Evolutionary conservation across 2,888 invertebrate species (phyloP), one percentile per base, ranked within the genome.

Genomic region (Mythimna lalbum): DNA sequence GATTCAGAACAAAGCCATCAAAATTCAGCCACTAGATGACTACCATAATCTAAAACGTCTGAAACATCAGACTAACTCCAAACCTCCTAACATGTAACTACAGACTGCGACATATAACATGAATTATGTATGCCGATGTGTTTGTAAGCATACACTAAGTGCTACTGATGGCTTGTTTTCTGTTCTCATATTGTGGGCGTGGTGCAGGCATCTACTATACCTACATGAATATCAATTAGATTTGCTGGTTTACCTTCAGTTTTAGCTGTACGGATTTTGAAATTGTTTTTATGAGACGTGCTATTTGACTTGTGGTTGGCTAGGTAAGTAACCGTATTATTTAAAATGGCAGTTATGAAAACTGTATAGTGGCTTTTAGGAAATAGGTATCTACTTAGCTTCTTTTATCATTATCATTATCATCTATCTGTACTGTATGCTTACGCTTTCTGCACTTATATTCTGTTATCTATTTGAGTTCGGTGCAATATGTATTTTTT

Each of bases 101-200:
- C 12, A 53, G 17, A 49, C 80, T 60, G 78, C 80, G 77, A 85
- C 83, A 81, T 83, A 61, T 68, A 67, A 82, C 71, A 91, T 92
- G 90, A 90, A 92, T 92, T 85, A 93, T 93, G 90, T 78, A 89
- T 88, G 86, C 31, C 52, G 14, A 66, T 69, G 60, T 86, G 73
- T 89, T 92, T 84, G 88, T 91, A 80, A 87, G 88, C 86, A 91
- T 86, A 93, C 88, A 91, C 85, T 87, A 92, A 90, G 82, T 90
- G 92, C 93, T 92, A 93, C 92, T 85, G 91, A 86, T 82, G 88
- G 83, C 69, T 86, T 88, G 85, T 89, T 87, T 89, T 90, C 83
- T 85, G 75, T 90, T 87, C 86, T 83, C 84, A 88, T 85, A 82
- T 87, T 81, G 82, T 63, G 86, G 89, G 89, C 85, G 86, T 84